A percentile compares a stretch with the other conserved stretches of the same genome.
Conservation (phyloP, 1,140 invertebrate species). For the Colletes latitarsis region DNA sequence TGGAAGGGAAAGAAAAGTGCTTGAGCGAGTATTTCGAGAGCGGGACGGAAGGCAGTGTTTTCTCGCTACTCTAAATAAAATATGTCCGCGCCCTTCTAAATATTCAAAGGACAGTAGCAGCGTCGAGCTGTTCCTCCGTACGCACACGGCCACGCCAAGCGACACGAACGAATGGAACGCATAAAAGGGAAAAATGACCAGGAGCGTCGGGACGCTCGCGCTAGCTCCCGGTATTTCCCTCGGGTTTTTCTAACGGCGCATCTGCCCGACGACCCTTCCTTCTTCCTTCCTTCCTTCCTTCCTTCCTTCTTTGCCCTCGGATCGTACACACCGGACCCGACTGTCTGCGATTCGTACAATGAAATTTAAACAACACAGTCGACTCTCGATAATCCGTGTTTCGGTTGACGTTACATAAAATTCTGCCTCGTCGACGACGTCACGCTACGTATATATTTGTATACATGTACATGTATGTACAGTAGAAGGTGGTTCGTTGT, state of each 20-base stretch:
- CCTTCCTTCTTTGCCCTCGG: background rate
- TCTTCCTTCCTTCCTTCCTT: background rate
- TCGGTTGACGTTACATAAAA: background rate
- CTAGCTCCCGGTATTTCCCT: constrained; percentile 72
- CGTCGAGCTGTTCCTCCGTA: constrained; percentile 2
- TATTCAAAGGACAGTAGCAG: constrained; percentile 68
- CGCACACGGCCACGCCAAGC: constrained; percentile 58
- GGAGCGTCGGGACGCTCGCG: constrained; percentile 66
- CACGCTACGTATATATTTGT: too few species aligned
- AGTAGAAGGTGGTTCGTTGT: too few species aligned
- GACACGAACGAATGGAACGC: constrained; percentile 77
- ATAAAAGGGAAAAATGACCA: constrained; percentile 79
- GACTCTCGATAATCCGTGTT: background rate
- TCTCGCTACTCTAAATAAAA: constrained; percentile 70
- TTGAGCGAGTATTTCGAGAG: constrained; percentile 15
- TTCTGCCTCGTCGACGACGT: too few species aligned
- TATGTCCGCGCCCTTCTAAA: constrained; percentile 71
- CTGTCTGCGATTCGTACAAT: constrained; percentile 59
- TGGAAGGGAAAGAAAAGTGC: constrained; percentile 2
- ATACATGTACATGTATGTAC: too few species aligned
- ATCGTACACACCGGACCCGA: background rate
- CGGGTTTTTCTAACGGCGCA: constrained; percentile 63
- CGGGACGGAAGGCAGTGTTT: constrained; percentile 50
- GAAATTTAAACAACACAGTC: constrained; percentile 73
- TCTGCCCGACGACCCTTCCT: constrained; percentile 9